Base-by-base conservation (phyloP, 2,113 vertebrate species). In the Lota lota region DNA sequence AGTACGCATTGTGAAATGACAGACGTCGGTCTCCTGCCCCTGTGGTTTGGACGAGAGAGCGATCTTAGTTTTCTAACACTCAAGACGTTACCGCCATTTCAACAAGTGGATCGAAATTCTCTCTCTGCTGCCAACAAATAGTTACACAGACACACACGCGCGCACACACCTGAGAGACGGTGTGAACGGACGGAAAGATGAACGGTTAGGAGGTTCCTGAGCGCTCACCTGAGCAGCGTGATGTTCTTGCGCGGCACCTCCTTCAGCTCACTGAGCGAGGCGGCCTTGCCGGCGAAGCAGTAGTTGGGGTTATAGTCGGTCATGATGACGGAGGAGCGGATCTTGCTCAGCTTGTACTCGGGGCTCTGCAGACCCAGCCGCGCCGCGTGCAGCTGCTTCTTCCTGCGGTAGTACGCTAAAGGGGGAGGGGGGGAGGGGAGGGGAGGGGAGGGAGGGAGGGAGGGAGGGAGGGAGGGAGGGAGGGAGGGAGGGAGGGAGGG, bases 271-370 rank as follows among this genome's bases (percentile, higher is more conserved):
- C 88, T 87, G 63, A 96, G 89, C 0, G 93, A 91, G 3, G 92
- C 86, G 0, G 91, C 90, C 76, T 96, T 96, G 21, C 95, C 95
- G 2, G 92, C 86, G 15, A 94, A 97, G 90, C 94, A 96, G 88
- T 96, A 97, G 89, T 97, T 95, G n/a, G 94, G 95, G 67, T 95
- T 96, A 88, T 95, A 95, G 79, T 96, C 94, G 0, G 95, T 98
- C 93, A 94, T 96, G 81, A 96, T 94, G 84, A 92, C 92, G 51
- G 95, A 97, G 0, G 94, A 94, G 40, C 87, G 92, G 85, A 96
- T 94, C 85, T 97, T 95, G 80, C 95, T 96, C 76, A 97, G 90
- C 74, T 96, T 94, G 40, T 95, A 95, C 74, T 95, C 94, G 0
- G 95, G 93, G 75, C 93, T 95, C 76, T 94, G 94, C 67, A 94